phyloP scores from a whole-genome alignment of 2,113 vertebrate species.

The Oreochromis aureus region DNA sequence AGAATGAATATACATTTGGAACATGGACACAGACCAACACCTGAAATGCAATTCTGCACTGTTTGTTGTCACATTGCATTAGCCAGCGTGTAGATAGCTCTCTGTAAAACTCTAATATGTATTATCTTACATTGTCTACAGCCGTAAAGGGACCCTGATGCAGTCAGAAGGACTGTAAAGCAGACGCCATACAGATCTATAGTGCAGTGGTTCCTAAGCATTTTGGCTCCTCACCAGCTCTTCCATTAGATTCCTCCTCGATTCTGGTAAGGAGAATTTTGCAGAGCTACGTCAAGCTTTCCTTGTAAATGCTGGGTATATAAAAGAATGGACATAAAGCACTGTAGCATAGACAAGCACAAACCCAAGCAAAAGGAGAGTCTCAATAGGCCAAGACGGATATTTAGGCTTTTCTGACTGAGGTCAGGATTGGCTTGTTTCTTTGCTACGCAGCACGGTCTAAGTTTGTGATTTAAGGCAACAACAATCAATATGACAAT shows the following conservation, averaged over 20 bases:
- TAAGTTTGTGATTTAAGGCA: background rate
- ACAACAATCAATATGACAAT: background rate
- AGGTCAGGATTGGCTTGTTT: background rate
- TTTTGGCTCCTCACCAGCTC: conserved; percentile 51
- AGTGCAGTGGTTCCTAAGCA: conserved; percentile 17
- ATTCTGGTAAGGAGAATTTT: conserved; percentile 45
- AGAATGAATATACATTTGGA: background rate
- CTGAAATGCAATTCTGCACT: background rate
- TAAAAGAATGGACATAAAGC: background rate
- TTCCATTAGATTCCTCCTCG: conserved; percentile 50
- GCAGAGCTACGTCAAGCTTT: conserved; percentile 10
- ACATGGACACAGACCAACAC: background rate
- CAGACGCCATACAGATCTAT: conserved; percentile 16
- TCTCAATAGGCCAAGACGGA: background rate
- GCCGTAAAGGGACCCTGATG: background rate
- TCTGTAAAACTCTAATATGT: background rate
- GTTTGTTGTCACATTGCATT: background rate
- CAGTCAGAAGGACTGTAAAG: background rate
- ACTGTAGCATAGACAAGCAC: background rate
- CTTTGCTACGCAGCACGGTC: background rate
- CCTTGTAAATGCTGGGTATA: background rate
- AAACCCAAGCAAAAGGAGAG: background rate
- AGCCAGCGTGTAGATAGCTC: background rate
- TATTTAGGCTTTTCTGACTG: background rate
- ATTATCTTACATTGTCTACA: background rate